Evolutionary conservation across 2,888 invertebrate genomes (phyloP).

Genomic region (Caenorhabditis sp.): DNA sequence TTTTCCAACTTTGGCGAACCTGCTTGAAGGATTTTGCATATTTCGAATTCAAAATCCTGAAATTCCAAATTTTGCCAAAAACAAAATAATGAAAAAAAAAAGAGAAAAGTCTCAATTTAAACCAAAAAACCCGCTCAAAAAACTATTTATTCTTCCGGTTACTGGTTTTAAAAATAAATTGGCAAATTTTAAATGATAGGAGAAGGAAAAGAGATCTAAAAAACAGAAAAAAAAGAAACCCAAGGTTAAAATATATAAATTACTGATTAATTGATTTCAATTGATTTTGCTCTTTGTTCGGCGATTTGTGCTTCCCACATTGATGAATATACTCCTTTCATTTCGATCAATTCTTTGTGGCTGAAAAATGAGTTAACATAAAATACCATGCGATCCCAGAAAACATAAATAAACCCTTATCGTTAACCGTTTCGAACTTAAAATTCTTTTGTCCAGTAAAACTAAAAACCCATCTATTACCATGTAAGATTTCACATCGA

Average conservation of each 20-base stretch:
- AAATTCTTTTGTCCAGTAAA: no score
- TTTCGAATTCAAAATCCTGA: no score
- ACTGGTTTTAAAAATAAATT: no score
- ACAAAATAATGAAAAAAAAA: no score
- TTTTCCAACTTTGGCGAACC: no score
- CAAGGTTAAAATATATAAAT: no score
- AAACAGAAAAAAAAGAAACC: neutral
- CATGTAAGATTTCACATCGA: neutral
- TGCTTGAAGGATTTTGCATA: no score
- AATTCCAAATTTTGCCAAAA: no score
- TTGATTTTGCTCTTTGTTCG: constrained; percentile 39
- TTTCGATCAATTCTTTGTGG: constrained; percentile 79
- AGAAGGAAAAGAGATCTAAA: neutral
- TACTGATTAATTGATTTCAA: constrained; percentile 8
- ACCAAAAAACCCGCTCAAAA: no score
- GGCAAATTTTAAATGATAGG: neutral
- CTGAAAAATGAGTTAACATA: constrained; percentile 73
- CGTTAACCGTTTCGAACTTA: no score
- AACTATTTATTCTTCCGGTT: neutral
- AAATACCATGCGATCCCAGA: neutral
- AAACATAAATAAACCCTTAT: neutral
- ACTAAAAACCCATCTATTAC: no score
- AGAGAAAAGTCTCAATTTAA: no score
- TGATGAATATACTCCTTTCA: constrained; percentile 82
- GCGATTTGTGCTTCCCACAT: constrained; percentile 81